Evolutionary conservation across 2,797 vertebrate genomes (phyloP).

Genomic region (Apogon hyalosoma): DNA sequence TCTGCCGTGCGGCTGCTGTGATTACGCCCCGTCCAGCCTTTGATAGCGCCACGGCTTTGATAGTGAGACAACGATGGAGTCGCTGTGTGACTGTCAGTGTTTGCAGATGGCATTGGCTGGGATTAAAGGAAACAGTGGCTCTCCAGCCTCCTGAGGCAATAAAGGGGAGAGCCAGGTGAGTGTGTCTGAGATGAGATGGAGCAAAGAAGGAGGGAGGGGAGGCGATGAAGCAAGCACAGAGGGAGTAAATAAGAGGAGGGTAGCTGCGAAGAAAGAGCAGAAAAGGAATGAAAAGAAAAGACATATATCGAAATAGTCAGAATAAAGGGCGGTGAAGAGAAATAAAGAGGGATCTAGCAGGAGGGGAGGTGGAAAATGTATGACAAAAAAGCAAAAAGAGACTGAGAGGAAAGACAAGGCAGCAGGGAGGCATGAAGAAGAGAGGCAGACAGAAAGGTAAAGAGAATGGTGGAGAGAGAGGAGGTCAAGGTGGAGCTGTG

Average conservation of each 20-base stretch:
- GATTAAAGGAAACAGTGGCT: conserved; percentile 82
- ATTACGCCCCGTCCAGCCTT: conserved; percentile 76
- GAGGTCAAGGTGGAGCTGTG: conserved; percentile 81
- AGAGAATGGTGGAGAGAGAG: conserved; percentile 57
- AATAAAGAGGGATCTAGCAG: conserved; percentile 57
- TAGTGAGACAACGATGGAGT: conserved; percentile 75
- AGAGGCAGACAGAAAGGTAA: conserved; percentile 69
- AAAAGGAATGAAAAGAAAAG: conserved; percentile 69
- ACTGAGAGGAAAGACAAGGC: conserved; percentile 55
- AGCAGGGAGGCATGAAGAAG: conserved; percentile 66
- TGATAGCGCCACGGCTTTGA: conserved; percentile 79
- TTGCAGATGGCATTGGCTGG: conserved; percentile 81
- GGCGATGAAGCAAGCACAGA: conserved; percentile 52
- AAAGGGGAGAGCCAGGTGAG: conserved; percentile 91
- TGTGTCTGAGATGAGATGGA: conserved; percentile 88
- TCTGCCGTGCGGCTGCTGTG: conserved; percentile 72
- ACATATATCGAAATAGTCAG: conserved; percentile 71
- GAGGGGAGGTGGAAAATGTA: conserved; percentile 61
- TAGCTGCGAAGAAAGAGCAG: conserved; percentile 53
- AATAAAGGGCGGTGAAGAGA: conserved; percentile 67
- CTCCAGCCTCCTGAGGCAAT: conserved; percentile 79
- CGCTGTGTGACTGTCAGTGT: conserved; percentile 69
- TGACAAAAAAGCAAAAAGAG: conserved; percentile 28
- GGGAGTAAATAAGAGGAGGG: conserved; percentile 77
- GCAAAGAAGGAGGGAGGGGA: conserved; percentile 55